Evolutionary conservation across 1,140 invertebrate species (phyloP), one percentile per base, ranked within the genome.

Genomic region (Elymnias hypermnestra): DNA sequence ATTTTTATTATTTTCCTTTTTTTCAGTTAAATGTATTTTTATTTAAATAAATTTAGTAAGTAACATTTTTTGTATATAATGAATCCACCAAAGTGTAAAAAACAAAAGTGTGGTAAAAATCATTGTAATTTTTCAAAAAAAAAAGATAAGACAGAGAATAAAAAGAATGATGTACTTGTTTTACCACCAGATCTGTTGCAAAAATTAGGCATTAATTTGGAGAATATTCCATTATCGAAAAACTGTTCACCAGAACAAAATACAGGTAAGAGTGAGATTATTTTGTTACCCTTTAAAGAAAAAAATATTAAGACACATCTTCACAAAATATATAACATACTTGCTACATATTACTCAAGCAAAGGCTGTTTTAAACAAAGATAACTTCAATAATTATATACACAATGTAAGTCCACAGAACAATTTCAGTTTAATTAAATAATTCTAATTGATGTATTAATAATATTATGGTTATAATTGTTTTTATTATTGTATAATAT

Each of bases 191-290:
- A 83, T 43, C 46, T 85, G 31, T 63, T 87, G 26, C 62, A 83
- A 62, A 68, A 85, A 50, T 67, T 85, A 51, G 83, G 82, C 18
- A 82, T 87, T 38, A 64, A 76, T 65, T 62, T 82, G 47, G 63
- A 57, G 39, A 66, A 59, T 50, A 53, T 73, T 25, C 43, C 45
- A 33, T 14, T 33, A 23, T 17, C 14, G 1, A 21, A 19, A 5
- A 13, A 19, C 23, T 43, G 8, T 5, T 33, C 14, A 8, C 3
- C 9, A 33, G 15, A 13, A 31, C 15, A 17, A 31, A 36, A 42
- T 41, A 19, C 13, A 28, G 9, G 35, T 37, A 9, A 23, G 36
- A 0, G 5, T 12, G 3, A 4, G 4, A 4, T n/a, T n/a, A n/a
- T n/a, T n/a, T n/a, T n/a, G n/a, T n/a, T n/a, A n/a, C n/a, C n/a